Percentiles rank a stretch among this genome's conserved stretches.
These are phyloP conservation scores for Scaptodrosophila lebanonensis DNA, from an alignment of 1,140 invertebrate genomes.

Conservation along the genomic window DNA sequence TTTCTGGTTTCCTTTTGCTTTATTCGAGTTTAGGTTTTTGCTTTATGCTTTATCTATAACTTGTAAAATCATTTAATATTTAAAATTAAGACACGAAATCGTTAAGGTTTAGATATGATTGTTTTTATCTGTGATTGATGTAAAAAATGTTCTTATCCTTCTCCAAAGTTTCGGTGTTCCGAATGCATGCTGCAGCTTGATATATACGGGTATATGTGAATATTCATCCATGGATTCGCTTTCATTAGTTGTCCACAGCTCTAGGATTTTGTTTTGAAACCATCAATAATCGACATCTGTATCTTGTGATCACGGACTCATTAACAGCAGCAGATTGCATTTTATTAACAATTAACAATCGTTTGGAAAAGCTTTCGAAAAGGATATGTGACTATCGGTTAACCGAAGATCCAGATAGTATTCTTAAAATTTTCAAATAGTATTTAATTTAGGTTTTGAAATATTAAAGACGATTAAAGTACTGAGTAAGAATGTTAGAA, in stretches of 20 bases:
- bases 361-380: too few species aligned
- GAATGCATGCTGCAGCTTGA: too few species aligned
- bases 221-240: too few species aligned
- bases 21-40: constrained; percentile 29
- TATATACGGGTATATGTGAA: too few species aligned
- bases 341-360: too few species aligned
- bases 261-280: too few species aligned
- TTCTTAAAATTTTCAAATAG: constrained; percentile 4
- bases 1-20: constrained; percentile 21
- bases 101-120: constrained; percentile 67
- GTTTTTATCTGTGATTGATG: constrained; percentile 60
- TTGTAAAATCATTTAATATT: constrained; percentile 60
- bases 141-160: constrained; percentile 30
- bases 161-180: constrained; percentile 14
- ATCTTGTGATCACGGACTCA: too few species aligned
- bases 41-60: constrained; percentile 12
- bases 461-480: constrained; percentile 26
- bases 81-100: constrained; percentile 70
- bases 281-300: too few species aligned
- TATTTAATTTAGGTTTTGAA: too few species aligned
- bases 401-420: constrained; percentile 29
- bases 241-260: not conserved
- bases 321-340: too few species aligned
- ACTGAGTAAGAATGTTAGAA: constrained; percentile 11
- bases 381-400: constrained; percentile 32